Base-by-base conservation (phyloP, 2,113 vertebrate species). In the Ceyx margarethae region DNA sequence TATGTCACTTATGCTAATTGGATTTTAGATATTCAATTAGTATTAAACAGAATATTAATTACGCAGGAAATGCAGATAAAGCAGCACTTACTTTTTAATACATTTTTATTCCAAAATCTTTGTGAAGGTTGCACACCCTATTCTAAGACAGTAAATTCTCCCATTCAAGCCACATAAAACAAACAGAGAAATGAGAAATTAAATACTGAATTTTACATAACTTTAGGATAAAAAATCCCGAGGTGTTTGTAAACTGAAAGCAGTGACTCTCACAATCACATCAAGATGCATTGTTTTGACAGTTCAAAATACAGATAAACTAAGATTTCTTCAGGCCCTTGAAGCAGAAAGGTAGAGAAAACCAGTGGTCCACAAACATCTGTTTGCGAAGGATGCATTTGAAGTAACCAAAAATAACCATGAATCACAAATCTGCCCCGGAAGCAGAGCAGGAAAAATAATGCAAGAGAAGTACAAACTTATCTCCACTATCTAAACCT, bases 21-120 rank as follows among this genome's bases (percentile, higher is more conserved):
- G 82, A 87, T 85, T 93, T 93, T 91, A 96, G 45, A 35, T 56
- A 21, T 78, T 83, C 11, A 43, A 25, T 80, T 69, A 72, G 42
- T 45, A 71, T 74, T 87, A 74, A 9, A 33, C 16, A 51, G 28
- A 51, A 51, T 69, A 74, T 75, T 87, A 45, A 85, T 81, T 91
- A 69, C 12, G 21, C 33, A 88, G 11, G 7, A 78, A 82, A 72
- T 71, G 29, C 43, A 73, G 25, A 73, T 76, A 69, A 78, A 43
- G 28, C 21, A 65, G 8, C 33, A 73, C 2, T 51, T 81, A 23
- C 21, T 35, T 76, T 76, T 48, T 4, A 85, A 56, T 37, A 37
- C 5, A 53, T 28, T 64, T 72, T 26, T 37, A 48, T 64, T 80
- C 10, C 8, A 50, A 23, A 84, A 56, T 62, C 12, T 90, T 68